Evolutionary conservation across 2,888 invertebrate species (phyloP), one percentile per base, ranked within the genome.

Genomic region (Xanthorhoe spadicearia): DNA sequence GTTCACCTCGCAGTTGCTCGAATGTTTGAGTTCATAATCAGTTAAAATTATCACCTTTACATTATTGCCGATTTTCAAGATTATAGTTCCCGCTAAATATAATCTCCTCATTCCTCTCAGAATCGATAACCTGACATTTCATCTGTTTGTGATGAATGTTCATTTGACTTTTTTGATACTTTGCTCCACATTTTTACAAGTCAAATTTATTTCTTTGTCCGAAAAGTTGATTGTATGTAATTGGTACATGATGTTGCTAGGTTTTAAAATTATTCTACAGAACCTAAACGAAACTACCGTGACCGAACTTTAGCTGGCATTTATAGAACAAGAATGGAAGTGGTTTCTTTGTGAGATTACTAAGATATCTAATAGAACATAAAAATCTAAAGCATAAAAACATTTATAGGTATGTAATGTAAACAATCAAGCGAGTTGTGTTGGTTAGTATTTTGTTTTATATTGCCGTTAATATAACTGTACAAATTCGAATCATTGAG

Each of bases 1-100:
- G 81, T 53, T 55, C 51, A 55, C 43, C 55, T 54, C 59, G 64
- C 46, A 9, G 49, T 71, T 82, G 77, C 78, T 76, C 73, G 80
- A 79, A 74, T 87, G 83, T 90, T 87, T 88, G 84, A 84, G 83
- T 79, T 79, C 70, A 80, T 82, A 87, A 90, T 88, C 84, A 86
- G 83, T 84, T 81, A 83, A 82, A 87, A 89, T 89, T 89, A 86
- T 86, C 90, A 90, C 89, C 83, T 85, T 74, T 68, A 48, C 72
- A 71, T 77, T 75, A 78, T 75, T 77, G 76, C 71, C 80, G 81
- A 84, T 84, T 82, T 77, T 81, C 78, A 80, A 82, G 79, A 81
- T 81, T 23, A 15, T 62, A 15, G 17, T 48, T 67, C 79, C 83
- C 76, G 85, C 84, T 86, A 86, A 88, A 88, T 83, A 83, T 84